Base-by-base conservation (phyloP, 2,113 vertebrate genomes). In the Actenoides hombroni region DNA sequence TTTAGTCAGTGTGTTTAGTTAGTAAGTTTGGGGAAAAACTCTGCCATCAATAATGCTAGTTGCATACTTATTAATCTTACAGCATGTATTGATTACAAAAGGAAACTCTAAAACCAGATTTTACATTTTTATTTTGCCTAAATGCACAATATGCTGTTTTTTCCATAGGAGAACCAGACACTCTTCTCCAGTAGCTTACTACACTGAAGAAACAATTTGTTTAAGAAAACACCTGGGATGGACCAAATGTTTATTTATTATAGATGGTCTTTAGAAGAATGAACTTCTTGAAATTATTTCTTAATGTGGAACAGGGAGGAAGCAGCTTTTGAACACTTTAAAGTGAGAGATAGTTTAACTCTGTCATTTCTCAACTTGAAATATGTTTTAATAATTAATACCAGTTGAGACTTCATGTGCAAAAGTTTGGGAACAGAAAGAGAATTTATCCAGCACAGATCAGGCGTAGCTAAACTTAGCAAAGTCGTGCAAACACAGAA, bases 281-380 rank as follows among this genome's bases (percentile, higher is more conserved):
- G 4, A 88, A 59, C n/a, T 82, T 86, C 44, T 81, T 86, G 24
- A 65, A 84, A 57, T 82, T 23, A 16, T 91, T 96, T 94, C 53
- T 57, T 86, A 59, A 61, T 76, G 26, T 71, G 65, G 25, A 92
- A 57, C 53, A 63, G 35, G 60, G 53, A 80, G 24, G 49, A 84
- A 84, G 42, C 39, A 84, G 61, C 28, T 90, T 94, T 73, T 79
- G 53, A 96, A 63, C 44, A 64, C 61, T 93, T 96, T 26, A 53
- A 91, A 91, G 61, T 76, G 64, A 89, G 60, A 86, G 26, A n/a
- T 25, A 85, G 44, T 92, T 92, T 60, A 81, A 68, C 48, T 82
- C 49, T 54, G 13, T 89, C 13, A 69, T 92, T 88, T 81, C 35
- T 92, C 61, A 82, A 31, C 48, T 87, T 89, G 78, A 95, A 89